These are phyloP conservation scores for Cyclura pinguis DNA, from an alignment of 2,797 vertebrate species.

Conservation along the genomic window DNA sequence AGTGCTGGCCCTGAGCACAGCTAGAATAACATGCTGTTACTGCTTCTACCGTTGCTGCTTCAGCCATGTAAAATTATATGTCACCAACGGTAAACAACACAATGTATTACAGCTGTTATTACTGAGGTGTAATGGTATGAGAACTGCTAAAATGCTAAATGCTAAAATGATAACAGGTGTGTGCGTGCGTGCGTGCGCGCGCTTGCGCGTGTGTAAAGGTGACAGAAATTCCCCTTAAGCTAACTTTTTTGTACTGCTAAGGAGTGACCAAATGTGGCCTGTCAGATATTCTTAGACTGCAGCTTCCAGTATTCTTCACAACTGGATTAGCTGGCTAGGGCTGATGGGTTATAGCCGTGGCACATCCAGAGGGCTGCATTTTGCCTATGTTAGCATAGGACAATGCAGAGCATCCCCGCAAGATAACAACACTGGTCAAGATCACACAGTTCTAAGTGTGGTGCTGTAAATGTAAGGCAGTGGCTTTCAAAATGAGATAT, in stretches of 20 bases:
- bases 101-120: neutral
- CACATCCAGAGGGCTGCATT: neutral
- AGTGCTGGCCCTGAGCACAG: neutral
- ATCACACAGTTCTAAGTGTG: neutral
- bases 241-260: neutral
- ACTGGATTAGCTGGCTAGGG: too few relatives aligned
- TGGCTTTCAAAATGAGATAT: neutral
- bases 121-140: neutral
- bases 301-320: too few relatives aligned
- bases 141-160: accelerated
- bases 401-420: neutral
- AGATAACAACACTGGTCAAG: neutral
- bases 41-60: neutral
- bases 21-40: neutral
- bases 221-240: neutral
- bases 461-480: neutral
- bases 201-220: neutral
- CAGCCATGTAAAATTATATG: neutral
- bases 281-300: too few relatives aligned
- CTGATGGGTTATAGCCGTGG: neutral
- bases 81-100: neutral
- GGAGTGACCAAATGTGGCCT: too few relatives aligned
- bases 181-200: too few relatives aligned
- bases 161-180: accelerated
- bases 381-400: neutral